These are phyloP conservation scores for Scelioninae gen. 2 DNA, from an alignment of 2,888 invertebrate species.

Conservation along the genomic window DNA sequence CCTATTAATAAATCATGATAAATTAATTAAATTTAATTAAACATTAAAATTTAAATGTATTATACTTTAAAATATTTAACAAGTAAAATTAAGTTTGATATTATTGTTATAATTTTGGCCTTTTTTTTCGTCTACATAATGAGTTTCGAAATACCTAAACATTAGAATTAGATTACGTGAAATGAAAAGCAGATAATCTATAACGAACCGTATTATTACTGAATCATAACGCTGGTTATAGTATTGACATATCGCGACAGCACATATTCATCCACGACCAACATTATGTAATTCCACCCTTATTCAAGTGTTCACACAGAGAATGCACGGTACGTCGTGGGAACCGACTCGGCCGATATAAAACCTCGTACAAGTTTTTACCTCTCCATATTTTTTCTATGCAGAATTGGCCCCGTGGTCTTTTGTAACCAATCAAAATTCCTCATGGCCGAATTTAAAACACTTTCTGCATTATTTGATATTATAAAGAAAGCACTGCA, in stretches of 20 bases:
- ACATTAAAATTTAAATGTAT: no score
- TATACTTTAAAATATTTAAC: no score
- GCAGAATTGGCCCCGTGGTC: slow-evolving; percentile 62
- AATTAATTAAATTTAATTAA: no score
- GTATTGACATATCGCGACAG: slow-evolving; percentile 48
- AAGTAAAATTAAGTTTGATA: no score
- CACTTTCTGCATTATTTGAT: no score
- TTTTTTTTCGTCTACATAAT: no score
- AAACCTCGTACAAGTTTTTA: slow-evolving; percentile 66
- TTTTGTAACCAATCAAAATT: slow-evolving; percentile 57
- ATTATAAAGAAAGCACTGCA: no score
- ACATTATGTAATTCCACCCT: slow-evolving; percentile 63
- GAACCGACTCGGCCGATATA: slow-evolving; percentile 69
- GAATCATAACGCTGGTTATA: slow-evolving; percentile 12
- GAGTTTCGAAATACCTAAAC: no score
- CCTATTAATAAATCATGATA: no score
- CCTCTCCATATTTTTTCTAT: slow-evolving; percentile 48
- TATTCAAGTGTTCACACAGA: slow-evolving; percentile 67
- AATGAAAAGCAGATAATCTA: slow-evolving; percentile 10
- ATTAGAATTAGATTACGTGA: neutral
- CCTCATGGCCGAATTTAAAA: slow-evolving; percentile 7
- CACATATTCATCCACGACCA: slow-evolving; percentile 42
- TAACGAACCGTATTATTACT: slow-evolving; percentile 31
- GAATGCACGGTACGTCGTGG: slow-evolving; percentile 69
- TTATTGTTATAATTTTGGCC: no score